A percentile compares a stretch with the other conserved stretches of the same genome.
Conservation (phyloP, 2,888 invertebrate genomes). For the Melieria omissa region DNA sequence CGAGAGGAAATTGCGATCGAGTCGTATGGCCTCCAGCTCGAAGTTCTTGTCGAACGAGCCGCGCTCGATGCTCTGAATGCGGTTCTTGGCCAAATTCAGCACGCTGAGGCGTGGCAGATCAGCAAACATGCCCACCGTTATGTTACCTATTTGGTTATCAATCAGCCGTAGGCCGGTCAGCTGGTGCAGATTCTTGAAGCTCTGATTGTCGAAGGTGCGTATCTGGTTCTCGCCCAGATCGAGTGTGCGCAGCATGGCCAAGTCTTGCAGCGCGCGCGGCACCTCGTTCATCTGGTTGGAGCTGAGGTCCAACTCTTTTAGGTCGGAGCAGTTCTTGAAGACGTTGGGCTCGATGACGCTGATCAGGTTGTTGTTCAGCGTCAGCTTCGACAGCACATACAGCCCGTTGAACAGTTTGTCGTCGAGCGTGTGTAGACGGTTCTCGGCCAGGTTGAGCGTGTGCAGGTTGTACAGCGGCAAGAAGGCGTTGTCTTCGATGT, state of each 20-base stretch:
- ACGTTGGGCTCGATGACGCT: slow-evolving; percentile 82
- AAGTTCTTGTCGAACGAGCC: slow-evolving; percentile 85
- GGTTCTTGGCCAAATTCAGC: slow-evolving; percentile 89
- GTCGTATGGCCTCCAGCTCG: slow-evolving; percentile 85
- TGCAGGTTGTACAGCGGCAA: slow-evolving; percentile 88
- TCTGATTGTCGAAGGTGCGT: slow-evolving; percentile 81
- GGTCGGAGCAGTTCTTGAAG: slow-evolving; percentile 87
- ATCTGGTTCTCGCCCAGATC: slow-evolving; percentile 94
- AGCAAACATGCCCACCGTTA: slow-evolving; percentile 88
- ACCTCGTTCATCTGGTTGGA: slow-evolving; percentile 85
- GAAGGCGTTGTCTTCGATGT: slow-evolving; percentile 89
- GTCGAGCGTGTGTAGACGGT: slow-evolving; percentile 83
- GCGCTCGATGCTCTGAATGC: slow-evolving; percentile 85
- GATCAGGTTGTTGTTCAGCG: slow-evolving; percentile 86
- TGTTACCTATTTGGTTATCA: slow-evolving; percentile 89
- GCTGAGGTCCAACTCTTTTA: slow-evolving; percentile 90
- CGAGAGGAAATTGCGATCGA: slow-evolving; percentile 88
- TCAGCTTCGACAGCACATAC: slow-evolving; percentile 84
- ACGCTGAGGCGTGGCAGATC: slow-evolving; percentile 86
- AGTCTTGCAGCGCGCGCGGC: slow-evolving; percentile 83
- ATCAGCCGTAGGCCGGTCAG: slow-evolving; percentile 88
- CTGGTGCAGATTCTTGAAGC: slow-evolving; percentile 86
- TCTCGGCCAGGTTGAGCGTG: slow-evolving; percentile 89
- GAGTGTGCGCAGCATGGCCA: slow-evolving; percentile 85
- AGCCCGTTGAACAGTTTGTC: slow-evolving; percentile 86